Percentiles rank a stretch among this genome's conserved stretches.
Evolutionary conservation across 2,888 invertebrate genomes (phyloP).

Genomic region (Acanthosoma haemorrhoidale): DNA sequence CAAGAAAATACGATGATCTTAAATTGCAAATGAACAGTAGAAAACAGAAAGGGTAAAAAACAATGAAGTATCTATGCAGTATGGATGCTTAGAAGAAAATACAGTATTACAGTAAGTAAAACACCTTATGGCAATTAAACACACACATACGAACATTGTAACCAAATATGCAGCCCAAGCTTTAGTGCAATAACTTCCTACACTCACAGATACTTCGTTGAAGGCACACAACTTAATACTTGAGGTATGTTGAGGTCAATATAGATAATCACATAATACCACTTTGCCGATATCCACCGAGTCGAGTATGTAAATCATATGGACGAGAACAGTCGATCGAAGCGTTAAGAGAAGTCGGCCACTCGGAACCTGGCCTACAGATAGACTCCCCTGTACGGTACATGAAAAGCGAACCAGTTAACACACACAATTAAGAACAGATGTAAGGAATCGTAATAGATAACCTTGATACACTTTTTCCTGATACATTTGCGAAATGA

Average conservation of each 20-base stretch:
- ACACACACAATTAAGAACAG: too few relatives aligned
- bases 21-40: too few relatives aligned
- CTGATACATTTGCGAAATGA: background rate
- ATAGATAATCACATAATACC: background rate
- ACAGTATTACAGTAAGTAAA: background rate
- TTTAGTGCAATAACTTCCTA: too few relatives aligned
- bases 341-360: too few relatives aligned
- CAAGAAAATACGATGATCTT: too few relatives aligned
- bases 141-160: background rate
- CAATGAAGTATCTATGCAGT: conserved; percentile 2
- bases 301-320: background rate
- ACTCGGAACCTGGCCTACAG: too few relatives aligned
- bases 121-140: background rate
- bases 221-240: too few relatives aligned
- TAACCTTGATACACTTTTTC: background rate
- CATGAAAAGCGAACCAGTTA: background rate
- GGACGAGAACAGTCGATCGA: too few relatives aligned
- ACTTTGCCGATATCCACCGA: background rate
- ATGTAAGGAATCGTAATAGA: background rate
- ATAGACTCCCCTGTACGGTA: conserved; percentile 2
- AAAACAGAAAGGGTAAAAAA: too few relatives aligned
- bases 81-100: background rate
- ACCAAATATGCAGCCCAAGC: too few relatives aligned
- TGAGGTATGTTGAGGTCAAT: background rate
- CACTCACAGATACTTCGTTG: conserved; percentile 2